phyloP scores from a whole-genome alignment of 2,888 invertebrate genomes.

The Caenorhabditis doughertyi region DNA sequence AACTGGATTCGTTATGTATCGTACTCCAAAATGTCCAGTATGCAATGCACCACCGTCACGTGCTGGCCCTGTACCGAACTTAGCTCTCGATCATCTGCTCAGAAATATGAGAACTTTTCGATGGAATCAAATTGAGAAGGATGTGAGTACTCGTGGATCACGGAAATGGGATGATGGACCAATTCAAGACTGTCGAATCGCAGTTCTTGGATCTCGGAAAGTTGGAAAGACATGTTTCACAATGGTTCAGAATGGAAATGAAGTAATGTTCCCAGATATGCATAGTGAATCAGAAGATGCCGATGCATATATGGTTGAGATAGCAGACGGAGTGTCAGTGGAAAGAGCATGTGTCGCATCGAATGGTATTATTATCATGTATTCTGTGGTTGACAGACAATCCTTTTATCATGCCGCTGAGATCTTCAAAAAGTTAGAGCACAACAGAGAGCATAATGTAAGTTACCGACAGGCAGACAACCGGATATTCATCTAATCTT shows the following conservation, averaged over 20 bases:
- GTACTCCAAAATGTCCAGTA: constrained; percentile 67
- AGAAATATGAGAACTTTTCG: constrained; percentile 59
- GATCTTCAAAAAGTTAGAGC: constrained; percentile 53
- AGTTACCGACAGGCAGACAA: background rate
- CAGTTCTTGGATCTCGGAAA: constrained; percentile 65
- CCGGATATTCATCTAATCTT: background rate
- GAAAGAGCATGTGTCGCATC: constrained; percentile 56
- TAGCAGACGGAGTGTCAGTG: constrained; percentile 61
- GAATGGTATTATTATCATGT: constrained; percentile 67
- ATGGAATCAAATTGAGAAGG: constrained; percentile 49
- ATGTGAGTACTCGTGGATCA: constrained; percentile 21
- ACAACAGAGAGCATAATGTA: constrained; percentile 58
- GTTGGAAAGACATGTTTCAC: constrained; percentile 73
- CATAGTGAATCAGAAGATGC: constrained; percentile 47
- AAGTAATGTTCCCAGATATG: constrained; percentile 66
- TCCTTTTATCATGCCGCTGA: constrained; percentile 66
- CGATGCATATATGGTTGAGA: constrained; percentile 65
- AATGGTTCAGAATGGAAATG: constrained; percentile 67
- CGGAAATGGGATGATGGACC: constrained; percentile 43
- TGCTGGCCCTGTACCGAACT: constrained; percentile 66
- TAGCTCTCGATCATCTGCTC: constrained; percentile 65
- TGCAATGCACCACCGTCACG: constrained; percentile 57
- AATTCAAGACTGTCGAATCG: constrained; percentile 70
- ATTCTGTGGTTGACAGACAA: constrained; percentile 65
- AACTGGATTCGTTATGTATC: constrained; percentile 41